These are phyloP conservation scores for Lophotriccus pileatus DNA, from an alignment of 2,797 vertebrate genomes.

Conservation along the genomic window DNA sequence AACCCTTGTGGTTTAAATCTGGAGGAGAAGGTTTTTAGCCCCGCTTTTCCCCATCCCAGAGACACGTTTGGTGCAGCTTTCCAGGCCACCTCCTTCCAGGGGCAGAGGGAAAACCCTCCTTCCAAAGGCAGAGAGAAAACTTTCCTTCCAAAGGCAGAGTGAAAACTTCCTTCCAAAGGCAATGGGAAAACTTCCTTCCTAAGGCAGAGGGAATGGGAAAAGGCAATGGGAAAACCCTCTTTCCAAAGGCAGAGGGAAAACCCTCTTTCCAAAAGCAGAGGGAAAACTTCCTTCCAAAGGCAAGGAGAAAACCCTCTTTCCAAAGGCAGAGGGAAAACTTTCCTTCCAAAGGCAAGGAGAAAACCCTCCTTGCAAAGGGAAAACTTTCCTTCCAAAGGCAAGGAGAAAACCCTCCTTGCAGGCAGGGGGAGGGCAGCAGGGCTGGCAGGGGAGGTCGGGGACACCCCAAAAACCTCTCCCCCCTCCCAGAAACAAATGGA, in stretches of 20 bases:
- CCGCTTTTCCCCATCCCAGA: accelerated
- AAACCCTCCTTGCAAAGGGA: neutral
- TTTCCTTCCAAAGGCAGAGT: too few species aligned
- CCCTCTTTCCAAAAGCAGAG: neutral
- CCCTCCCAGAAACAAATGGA: conserved; percentile 65
- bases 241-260: neutral
- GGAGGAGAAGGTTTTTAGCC: neutral
- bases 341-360: too few species aligned
- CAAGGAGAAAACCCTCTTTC: too few species aligned
- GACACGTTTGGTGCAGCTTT: accelerated
- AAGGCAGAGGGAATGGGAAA: too few species aligned
- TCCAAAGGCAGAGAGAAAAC: too few species aligned
- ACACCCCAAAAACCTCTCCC: neutral
- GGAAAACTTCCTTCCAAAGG: neutral
- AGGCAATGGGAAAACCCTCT: neutral
- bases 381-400: neutral
- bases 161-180: too few species aligned
- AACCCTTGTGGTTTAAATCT: neutral
- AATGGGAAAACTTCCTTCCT: too few species aligned
- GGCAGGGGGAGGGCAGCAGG: neutral
- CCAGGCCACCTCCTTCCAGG: neutral
- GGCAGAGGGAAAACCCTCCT: neutral
- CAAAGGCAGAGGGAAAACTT: too few species aligned
- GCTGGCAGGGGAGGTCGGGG: neutral
- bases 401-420: neutral